phyloP scores from a whole-genome alignment of 2,888 invertebrate genomes.

The Pandemis heparana region DNA sequence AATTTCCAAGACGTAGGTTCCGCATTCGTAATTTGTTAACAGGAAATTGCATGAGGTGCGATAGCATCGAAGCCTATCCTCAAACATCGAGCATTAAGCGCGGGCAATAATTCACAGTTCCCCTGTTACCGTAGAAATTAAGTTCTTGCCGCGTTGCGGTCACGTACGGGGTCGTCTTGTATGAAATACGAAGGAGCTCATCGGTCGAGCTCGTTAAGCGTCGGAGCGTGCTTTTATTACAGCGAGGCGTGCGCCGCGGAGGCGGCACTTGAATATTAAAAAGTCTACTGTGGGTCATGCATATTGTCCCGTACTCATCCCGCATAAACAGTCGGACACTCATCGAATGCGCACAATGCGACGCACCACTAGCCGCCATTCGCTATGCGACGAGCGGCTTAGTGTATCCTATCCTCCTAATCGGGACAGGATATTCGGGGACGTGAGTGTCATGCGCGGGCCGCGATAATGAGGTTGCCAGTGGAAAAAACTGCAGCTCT shows the following conservation, averaged over 20 bases:
- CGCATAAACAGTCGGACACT: conserved; percentile 50
- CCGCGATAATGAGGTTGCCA: conserved; percentile 33
- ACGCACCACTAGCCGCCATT: conserved; percentile 13
- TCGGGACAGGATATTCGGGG: conserved; percentile 41
- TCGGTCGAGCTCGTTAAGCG: conserved; percentile 83
- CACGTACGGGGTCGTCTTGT: conserved; percentile 80
- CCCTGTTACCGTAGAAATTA: conserved; percentile 69
- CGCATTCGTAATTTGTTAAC: conserved; percentile 43
- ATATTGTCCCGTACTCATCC: conserved; percentile 69
- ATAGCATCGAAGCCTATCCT: conserved; percentile 44
- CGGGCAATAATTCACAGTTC: conserved; percentile 76
- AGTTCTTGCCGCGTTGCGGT: conserved; percentile 72
- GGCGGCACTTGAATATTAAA: conserved; percentile 82
- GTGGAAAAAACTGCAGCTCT: conserved; percentile 26
- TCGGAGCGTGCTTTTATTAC: conserved; percentile 84
- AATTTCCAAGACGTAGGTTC: conserved; percentile 43
- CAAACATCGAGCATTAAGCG: conserved; percentile 52
- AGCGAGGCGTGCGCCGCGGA: conserved; percentile 74
- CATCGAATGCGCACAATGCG: conserved; percentile 24
- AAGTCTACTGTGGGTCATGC: conserved; percentile 76
- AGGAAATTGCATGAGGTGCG: conserved; percentile 40
- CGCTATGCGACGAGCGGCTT: conserved; percentile 28
- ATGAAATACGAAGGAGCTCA: conserved; percentile 84
- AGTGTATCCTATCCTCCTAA: conserved; percentile 41
- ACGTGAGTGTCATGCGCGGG: conserved; percentile 37